These are phyloP conservation scores for Epizoanthus rinbou DNA, from an alignment of 92 coral and sea anemone genomes.

Conservation along the genomic window DNA sequence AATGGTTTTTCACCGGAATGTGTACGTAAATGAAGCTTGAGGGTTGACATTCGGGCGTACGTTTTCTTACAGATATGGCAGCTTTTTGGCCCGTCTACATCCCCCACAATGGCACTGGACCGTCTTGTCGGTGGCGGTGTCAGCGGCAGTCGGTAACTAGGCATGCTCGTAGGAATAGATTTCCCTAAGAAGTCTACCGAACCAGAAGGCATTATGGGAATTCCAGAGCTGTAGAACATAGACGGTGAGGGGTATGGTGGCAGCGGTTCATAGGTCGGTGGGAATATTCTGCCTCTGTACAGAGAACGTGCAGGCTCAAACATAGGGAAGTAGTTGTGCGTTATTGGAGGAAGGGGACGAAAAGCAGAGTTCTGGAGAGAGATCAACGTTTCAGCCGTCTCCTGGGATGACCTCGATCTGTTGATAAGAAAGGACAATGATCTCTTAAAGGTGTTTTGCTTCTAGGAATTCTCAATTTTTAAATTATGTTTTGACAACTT, in stretches of 20 bases:
- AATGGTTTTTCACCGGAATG: slow-evolving; percentile 87
- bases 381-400: slow-evolving; percentile 38
- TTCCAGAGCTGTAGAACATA: slow-evolving; percentile 39
- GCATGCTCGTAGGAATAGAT: slow-evolving; percentile 22
- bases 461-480: not conserved
- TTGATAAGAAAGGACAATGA: not conserved
- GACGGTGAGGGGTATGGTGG: slow-evolving; percentile 28
- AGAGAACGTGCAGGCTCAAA: slow-evolving; percentile 35
- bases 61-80: slow-evolving; percentile 87
- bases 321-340: slow-evolving; percentile 35
- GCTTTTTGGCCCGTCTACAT: slow-evolving; percentile 72
- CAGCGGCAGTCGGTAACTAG: slow-evolving; percentile 33
- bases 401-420: slow-evolving; percentile 36
- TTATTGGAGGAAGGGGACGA: slow-evolving; percentile 20
- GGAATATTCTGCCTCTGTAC: slow-evolving; percentile 20
- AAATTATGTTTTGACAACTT: no score
- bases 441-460: not conserved
- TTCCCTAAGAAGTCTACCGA: slow-evolving; percentile 15
- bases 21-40: slow-evolving; percentile 76
- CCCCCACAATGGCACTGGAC: slow-evolving; percentile 6
- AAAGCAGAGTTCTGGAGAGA: slow-evolving; percentile 39
- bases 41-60: slow-evolving; percentile 76
- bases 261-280: slow-evolving; percentile 25
- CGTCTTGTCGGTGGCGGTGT: slow-evolving; percentile 27
- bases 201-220: slow-evolving; percentile 41